A percentile compares a stretch with the other conserved stretches of the same genome.
These are phyloP conservation scores for Palythoa grandis DNA, from an alignment of 92 coral and sea anemone species.

Conservation along the genomic window DNA sequence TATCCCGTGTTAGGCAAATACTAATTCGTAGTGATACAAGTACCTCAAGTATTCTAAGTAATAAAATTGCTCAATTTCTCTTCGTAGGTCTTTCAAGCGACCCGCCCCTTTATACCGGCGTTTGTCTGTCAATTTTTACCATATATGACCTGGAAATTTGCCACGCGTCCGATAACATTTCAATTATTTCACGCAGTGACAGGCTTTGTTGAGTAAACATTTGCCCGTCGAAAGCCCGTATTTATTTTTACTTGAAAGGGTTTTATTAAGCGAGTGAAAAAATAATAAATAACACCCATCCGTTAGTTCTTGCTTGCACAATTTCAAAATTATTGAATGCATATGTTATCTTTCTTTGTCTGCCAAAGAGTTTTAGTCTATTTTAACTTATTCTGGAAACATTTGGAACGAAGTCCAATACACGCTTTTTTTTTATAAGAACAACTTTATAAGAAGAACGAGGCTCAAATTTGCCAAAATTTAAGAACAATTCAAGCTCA, in stretches of 20 bases:
- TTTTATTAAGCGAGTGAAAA: not conserved
- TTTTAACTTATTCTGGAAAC: no score
- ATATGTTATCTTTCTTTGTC: not conserved
- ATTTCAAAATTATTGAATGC: not conserved
- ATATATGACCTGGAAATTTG: constrained; percentile 9
- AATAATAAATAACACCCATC: not conserved
- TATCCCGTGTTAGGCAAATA: not conserved
- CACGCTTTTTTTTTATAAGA: no score
- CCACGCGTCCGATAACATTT: constrained; percentile 1
- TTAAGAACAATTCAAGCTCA: no score
- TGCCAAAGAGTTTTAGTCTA: not conserved
- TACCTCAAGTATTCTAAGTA: not conserved
- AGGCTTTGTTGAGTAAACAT: not conserved
- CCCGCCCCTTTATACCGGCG: constrained; percentile 24
- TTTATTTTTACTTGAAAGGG: not conserved
- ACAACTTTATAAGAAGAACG: no score
- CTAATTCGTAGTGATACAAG: no score
- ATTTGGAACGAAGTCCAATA: no score
- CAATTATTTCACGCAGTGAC: constrained; percentile 3
- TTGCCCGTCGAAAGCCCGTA: not conserved
- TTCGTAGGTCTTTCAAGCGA: not conserved
- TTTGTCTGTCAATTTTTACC: not conserved
- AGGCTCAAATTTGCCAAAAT: no score
- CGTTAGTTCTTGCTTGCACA: not conserved
- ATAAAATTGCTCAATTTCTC: not conserved